Evolutionary conservation across 2,888 invertebrate genomes (phyloP).

Genomic region (Sturmia bella): DNA sequence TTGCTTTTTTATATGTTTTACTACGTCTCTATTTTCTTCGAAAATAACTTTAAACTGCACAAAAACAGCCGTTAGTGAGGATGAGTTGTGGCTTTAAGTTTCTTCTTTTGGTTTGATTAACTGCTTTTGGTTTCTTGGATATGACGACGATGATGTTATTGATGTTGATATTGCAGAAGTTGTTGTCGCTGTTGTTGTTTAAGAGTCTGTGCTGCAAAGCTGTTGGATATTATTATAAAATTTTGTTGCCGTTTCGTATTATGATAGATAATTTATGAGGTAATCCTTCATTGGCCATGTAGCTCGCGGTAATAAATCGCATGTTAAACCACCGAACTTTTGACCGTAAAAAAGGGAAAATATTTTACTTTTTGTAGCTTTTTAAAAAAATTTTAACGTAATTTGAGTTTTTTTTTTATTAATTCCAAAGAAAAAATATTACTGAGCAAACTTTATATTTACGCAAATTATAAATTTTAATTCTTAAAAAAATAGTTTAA

Average conservation of each 20-base stretch:
- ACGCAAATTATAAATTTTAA: not conserved
- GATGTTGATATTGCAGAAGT: slow-evolving; percentile 18
- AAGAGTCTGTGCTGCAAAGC: slow-evolving; percentile 51
- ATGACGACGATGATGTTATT: slow-evolving; percentile 28
- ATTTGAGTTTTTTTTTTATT: slow-evolving; percentile 22
- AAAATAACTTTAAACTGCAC: slow-evolving; percentile 43
- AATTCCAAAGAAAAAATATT: not conserved
- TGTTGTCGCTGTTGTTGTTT: slow-evolving; percentile 9
- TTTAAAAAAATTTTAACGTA: slow-evolving; percentile 7
- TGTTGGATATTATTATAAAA: slow-evolving; percentile 59
- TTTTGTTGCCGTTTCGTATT: slow-evolving; percentile 56
- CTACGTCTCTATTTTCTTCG: slow-evolving; percentile 25
- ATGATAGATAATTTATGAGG: slow-evolving; percentile 60
- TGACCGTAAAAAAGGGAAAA: slow-evolving; percentile 42
- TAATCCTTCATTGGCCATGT: slow-evolving; percentile 62
- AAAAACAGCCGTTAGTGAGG: slow-evolving; percentile 41
- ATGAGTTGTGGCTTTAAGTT: slow-evolving; percentile 34
- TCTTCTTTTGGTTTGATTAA: slow-evolving; percentile 45
- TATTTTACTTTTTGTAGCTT: slow-evolving; percentile 11
- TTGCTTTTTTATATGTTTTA: slow-evolving; percentile 27
- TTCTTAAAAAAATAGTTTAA: not conserved
- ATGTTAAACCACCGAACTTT: slow-evolving; percentile 22
- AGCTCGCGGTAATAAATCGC: slow-evolving; percentile 60
- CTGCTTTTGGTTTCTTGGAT: slow-evolving; percentile 14
- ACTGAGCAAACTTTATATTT: slow-evolving; percentile 7